Evolutionary conservation across 2,797 vertebrate species (phyloP).

Genomic region (Scarus forsteni): DNA sequence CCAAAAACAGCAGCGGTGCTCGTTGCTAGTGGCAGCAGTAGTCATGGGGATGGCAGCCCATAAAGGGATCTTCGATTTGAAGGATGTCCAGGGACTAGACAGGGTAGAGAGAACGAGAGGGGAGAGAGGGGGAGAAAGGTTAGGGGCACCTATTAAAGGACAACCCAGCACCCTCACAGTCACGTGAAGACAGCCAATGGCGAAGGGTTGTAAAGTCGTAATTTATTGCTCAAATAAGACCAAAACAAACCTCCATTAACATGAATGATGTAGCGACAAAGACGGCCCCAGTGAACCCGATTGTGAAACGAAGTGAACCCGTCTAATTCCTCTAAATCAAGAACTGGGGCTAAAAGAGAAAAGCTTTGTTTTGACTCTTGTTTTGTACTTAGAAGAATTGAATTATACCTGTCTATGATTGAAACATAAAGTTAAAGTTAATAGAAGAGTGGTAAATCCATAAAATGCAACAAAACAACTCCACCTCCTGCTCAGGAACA

Average conservation of each 20-base stretch:
- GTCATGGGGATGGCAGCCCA: conserved; percentile 61
- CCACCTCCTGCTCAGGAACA: background rate
- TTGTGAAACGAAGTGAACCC: conserved; percentile 10
- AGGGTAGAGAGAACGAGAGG: conserved; percentile 16
- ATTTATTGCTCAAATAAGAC: conserved; percentile 33
- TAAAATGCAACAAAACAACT: background rate
- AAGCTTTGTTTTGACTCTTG: background rate
- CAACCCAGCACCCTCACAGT: conserved; percentile 38
- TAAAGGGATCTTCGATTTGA: conserved; percentile 69
- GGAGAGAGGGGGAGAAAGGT: background rate
- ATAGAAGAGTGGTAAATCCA: background rate
- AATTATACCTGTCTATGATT: background rate
- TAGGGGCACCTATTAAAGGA: conserved; percentile 30
- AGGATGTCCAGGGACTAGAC: conserved; percentile 62
- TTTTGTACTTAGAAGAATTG: background rate
- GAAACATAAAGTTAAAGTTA: background rate
- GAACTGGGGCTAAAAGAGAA: background rate
- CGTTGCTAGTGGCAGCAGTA: conserved; percentile 65
- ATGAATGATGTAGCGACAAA: conserved; percentile 43
- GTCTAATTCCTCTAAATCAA: conserved; percentile 31
- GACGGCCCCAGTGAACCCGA: conserved; percentile 23
- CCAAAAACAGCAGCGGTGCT: conserved; percentile 51
- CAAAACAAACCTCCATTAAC: conserved; percentile 42
- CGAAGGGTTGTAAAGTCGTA: conserved; percentile 24
- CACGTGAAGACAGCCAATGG: conserved; percentile 40